A percentile compares a stretch with the other conserved stretches of the same genome.
These are phyloP conservation scores for Bombus waltoni DNA, from an alignment of 1,140 invertebrate species.

Conservation along the genomic window DNA sequence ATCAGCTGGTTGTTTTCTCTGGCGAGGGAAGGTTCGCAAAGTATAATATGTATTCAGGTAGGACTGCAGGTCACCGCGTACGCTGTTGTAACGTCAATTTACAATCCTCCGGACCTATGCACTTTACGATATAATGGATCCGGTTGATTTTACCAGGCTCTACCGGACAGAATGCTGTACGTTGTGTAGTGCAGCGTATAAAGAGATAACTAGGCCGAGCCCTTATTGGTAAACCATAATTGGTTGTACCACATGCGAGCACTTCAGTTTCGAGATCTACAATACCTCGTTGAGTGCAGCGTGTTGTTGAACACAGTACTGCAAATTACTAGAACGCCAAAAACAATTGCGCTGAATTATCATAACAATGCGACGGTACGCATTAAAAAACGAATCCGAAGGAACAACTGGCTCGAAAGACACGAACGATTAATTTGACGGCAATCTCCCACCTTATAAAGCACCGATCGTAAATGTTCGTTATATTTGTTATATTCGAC, in stretches of 20 bases:
- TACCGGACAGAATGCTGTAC: not conserved
- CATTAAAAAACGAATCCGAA: not conserved
- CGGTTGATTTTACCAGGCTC: conserved; percentile 27
- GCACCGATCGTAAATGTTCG: not conserved
- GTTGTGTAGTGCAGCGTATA: conserved; percentile 20
- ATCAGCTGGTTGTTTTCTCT: not conserved
- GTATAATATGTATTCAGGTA: not conserved
- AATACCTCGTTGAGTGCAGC: conserved; percentile 53
- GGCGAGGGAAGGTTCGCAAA: no score
- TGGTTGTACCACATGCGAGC: conserved; percentile 41
- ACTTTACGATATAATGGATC: conserved; percentile 4
- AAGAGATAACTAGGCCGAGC: conserved; percentile 57
- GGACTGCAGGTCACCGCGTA: not conserved
- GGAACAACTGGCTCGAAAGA: not conserved
- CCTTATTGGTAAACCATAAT: conserved; percentile 65
- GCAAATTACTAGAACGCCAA: conserved; percentile 37
- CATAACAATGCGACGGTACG: not conserved
- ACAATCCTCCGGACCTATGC: not conserved
- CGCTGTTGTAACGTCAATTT: conserved; percentile 16
- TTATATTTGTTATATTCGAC: not conserved
- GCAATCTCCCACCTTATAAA: not conserved
- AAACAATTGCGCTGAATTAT: conserved; percentile 13
- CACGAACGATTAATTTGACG: not conserved
- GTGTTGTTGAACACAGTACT: conserved; percentile 37
- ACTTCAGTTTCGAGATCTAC: conserved; percentile 51